Conservation (phyloP, 2,888 invertebrate species). For the Melanostoma scalare region DNA sequence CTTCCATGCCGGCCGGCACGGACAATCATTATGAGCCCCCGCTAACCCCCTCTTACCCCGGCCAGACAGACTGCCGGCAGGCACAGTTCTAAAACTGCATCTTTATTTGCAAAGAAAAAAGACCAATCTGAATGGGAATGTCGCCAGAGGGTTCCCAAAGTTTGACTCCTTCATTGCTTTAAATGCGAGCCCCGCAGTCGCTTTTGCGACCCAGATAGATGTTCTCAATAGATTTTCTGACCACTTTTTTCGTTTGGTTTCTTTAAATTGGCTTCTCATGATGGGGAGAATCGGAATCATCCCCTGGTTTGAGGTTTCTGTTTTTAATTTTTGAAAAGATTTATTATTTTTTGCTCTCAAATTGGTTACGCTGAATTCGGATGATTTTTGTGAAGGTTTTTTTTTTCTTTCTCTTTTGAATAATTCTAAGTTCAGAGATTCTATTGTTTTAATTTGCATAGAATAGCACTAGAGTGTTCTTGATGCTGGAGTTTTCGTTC, state of each 20-base stretch:
- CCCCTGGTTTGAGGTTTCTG: not conserved
- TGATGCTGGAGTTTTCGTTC: too few relatives aligned
- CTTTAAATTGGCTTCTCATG: constrained; percentile 31
- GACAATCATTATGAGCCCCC: not conserved
- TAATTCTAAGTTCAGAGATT: too few relatives aligned
- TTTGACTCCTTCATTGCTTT: constrained; percentile 58
- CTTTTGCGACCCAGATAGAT: constrained; percentile 38
- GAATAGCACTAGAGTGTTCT: too few relatives aligned
- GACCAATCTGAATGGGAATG: constrained; percentile 48
- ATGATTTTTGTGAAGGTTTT: too few relatives aligned
- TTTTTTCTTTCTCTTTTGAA: too few relatives aligned
- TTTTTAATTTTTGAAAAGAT: not conserved
- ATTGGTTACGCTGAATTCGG: too few relatives aligned
- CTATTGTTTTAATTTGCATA: too few relatives aligned
- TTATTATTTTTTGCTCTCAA: too few relatives aligned
- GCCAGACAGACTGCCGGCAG: constrained; percentile 62
- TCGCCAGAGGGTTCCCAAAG: constrained; percentile 62
- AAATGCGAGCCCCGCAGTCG: constrained; percentile 40
- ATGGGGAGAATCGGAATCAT: not conserved
- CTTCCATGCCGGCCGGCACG: constrained; percentile 8
- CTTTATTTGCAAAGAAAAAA: constrained; percentile 44
- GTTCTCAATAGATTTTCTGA: constrained; percentile 36
- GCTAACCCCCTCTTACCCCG: constrained; percentile 1
- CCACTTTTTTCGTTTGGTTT: constrained; percentile 31
- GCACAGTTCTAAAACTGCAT: constrained; percentile 57